Base-by-base conservation (phyloP, 2,888 invertebrate species). In the Pinctada fucata region DNA sequence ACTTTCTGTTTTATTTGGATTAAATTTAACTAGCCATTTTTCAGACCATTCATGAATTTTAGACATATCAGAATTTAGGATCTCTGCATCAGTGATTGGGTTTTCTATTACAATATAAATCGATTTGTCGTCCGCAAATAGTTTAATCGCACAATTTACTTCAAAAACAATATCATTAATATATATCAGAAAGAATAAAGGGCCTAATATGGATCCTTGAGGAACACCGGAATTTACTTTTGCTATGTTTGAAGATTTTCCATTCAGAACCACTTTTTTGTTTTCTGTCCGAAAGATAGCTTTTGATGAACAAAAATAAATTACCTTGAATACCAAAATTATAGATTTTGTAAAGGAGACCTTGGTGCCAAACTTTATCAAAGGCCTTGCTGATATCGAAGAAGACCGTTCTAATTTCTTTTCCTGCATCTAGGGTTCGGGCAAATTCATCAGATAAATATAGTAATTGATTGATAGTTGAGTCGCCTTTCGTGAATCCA, bases 91-190 rank as follows among this genome's bases (percentile, higher is more conserved):
- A 2, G n/a, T n/a, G n/a, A n/a, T n/a, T n/a, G n/a, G n/a, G n/a
- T n/a, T n/a, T n/a, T n/a, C n/a, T n/a, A n/a, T 4, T 5, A 3
- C 68, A 65, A 73, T 73, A 65, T 73, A 73, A 51, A 75, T 13
- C 5, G 65, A 65, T 10, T 67, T 68, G 47, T 75, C 75, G 48
- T 75, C 68, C 4, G 75, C 75, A 52, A 75, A 75, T n/a, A 75
- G 68, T 75, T 50, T 75, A 6, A 68, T 75, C 8, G 31, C 45
- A 31, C 51, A 68, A n/a, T 64, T 45, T 45, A 45, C 47, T 6
- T 73, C 66, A 45, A 16, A 5, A 8, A 73, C 73, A 16, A 73
- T 63, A n/a, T n/a, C n/a, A n/a, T n/a, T n/a, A n/a, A n/a, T n/a
- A n/a, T n/a, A n/a, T n/a, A n/a, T n/a, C n/a, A n/a, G n/a, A n/a